These are phyloP conservation scores for Drosophila sucinea DNA, from an alignment of 1,140 invertebrate species.

Conservation along the genomic window DNA sequence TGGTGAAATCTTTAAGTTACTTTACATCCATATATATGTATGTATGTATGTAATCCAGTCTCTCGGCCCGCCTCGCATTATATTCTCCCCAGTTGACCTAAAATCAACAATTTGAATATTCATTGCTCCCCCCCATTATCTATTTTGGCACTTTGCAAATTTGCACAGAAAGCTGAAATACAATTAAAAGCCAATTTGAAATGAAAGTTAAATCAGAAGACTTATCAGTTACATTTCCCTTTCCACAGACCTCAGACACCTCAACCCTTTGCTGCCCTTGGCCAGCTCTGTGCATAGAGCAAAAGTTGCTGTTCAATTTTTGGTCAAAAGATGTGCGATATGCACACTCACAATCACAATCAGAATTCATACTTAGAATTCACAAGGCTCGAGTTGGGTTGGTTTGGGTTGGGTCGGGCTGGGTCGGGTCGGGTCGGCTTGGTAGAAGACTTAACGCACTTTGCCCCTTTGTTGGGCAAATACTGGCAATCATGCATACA, in stretches of 20 bases:
- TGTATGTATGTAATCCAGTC: background rate
- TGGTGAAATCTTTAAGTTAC: background rate
- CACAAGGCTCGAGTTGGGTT: constrained; percentile 18
- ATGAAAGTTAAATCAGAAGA: constrained; percentile 70
- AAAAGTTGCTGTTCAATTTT: constrained; percentile 56
- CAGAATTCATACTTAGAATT: constrained; percentile 35
- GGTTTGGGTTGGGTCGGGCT: too few species aligned
- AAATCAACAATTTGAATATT: constrained; percentile 18
- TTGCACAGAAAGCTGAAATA: constrained; percentile 59
- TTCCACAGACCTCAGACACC: constrained; percentile 38
- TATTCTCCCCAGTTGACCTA: background rate
- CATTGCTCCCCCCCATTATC: constrained; percentile 50
- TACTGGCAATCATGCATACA: constrained; percentile 57
- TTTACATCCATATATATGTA: background rate
- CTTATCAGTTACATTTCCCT: constrained; percentile 73
- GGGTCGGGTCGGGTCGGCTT: constrained; percentile 17
- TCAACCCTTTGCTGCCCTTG: constrained; percentile 12
- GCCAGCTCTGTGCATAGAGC: background rate
- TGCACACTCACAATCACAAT: background rate
- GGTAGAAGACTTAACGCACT: constrained; percentile 6
- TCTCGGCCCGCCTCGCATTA: background rate
- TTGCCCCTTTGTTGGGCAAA: constrained; percentile 51
- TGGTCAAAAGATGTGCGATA: constrained; percentile 55
- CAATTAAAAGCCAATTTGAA: constrained; percentile 77
- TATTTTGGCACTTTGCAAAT: constrained; percentile 61